These are phyloP conservation scores for Sebastes aleutianus DNA, from an alignment of 2,797 vertebrate species.

Conservation along the genomic window DNA sequence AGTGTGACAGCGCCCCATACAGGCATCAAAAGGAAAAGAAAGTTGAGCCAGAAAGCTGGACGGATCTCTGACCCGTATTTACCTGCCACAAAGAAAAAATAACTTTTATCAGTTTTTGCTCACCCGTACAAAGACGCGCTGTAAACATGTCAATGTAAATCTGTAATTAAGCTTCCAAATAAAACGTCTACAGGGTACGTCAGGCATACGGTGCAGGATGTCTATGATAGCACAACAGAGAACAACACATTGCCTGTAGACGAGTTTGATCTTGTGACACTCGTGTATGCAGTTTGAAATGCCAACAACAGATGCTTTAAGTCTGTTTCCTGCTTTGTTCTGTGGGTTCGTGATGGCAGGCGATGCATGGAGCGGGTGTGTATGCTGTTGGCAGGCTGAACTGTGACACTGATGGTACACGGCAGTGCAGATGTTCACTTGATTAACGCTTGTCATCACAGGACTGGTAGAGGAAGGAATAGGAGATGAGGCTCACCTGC, in stretches of 20 bases:
- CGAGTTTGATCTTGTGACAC: constrained; percentile 52
- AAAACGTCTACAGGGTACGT: constrained; percentile 1
- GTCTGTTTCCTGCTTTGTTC: constrained; percentile 58
- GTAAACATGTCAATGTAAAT: constrained; percentile 5
- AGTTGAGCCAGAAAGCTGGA: constrained; percentile 87
- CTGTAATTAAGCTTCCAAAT: constrained; percentile 13
- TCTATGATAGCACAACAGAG: constrained; percentile 22
- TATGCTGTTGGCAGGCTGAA: constrained; percentile 53
- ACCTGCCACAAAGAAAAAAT: constrained; percentile 73
- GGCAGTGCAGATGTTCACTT: constrained; percentile 69
- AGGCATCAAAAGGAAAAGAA: constrained; percentile 86
- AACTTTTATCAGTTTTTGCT: not conserved
- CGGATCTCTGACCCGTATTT: constrained; percentile 90
- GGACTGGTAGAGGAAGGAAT: constrained; percentile 12
- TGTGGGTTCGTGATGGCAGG: constrained; percentile 22
- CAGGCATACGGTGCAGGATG: not conserved
- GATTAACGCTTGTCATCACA: constrained; percentile 62
- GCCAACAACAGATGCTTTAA: constrained; percentile 63
- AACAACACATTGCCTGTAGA: constrained; percentile 22
- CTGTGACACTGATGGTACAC: constrained; percentile 59
- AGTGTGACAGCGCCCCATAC: constrained; percentile 83
- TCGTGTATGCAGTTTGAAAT: constrained; percentile 57
- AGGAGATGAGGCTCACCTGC: constrained; percentile 82
- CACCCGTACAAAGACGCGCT: not conserved
- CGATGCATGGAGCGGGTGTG: not conserved